Evolutionary conservation across 1,140 invertebrate species (phyloP), one percentile per base, ranked within the genome.

Genomic region (Patella vulgata): DNA sequence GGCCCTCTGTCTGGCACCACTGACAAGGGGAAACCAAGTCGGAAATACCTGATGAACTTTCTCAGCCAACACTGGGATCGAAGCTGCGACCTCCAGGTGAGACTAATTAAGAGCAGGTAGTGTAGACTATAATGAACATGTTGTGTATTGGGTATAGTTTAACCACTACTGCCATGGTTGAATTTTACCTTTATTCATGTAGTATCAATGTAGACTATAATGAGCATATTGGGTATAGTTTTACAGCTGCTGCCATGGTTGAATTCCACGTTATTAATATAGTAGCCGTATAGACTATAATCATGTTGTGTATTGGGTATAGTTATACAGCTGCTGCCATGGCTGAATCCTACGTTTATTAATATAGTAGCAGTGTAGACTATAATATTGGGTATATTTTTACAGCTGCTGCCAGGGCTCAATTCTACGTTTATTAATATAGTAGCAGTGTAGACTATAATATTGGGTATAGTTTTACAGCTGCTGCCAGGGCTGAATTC

Each of bases 131-230:
- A 12, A 17, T 17, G 2, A 28, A 19, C 19, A 25, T 23, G 2
- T 28, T 42, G 2, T 30, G 31, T 31, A 33, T 11, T 19, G 17
- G 17, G 14, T 31, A 36, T 14, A 33, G 33, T n/a, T 36, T 23
- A 8, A 58, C 17, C 43, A 8, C 27, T 30, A 21, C 19, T 27
- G 17, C 19, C 1, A 25, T 23, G 21, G n/a, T 36, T 19, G 14
- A n/a, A n/a, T 21, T 61, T 57, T 60, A 79, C 81, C 81, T 68
- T 64, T 63, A 21, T 64, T 66, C 33, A 81, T 65, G 46, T 81
- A 82, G 61, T 82, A 82, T 44, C 73, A 76, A 47, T 82, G 81
- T 25, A 82, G 58, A 70, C 81, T 82, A 57, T 19, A n/a, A 5
- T 82, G 79, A 8, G 71, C 56, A 63, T 78, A 66, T 28, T 75